Evolutionary conservation across 2,113 vertebrate species (phyloP), one percentile per base, ranked within the genome.

Genomic region (Oenanthe melanoleuca): DNA sequence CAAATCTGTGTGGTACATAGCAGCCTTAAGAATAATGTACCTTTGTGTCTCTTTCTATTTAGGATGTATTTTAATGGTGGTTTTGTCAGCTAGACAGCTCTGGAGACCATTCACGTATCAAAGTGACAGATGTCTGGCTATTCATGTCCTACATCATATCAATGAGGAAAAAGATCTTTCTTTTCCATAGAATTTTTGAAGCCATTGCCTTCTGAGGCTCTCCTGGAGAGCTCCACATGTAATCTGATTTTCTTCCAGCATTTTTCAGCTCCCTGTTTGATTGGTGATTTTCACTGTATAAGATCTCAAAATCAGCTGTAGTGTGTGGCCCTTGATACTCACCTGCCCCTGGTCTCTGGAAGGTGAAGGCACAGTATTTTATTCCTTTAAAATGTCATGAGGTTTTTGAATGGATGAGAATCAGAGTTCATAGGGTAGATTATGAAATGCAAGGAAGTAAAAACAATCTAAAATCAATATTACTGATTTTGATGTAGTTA

Each of bases 21-120:
- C 60, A 91, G 57, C 34, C 63, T 56, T 52, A 47, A 84, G 66
- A 81, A 61, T 81, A 85, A 91, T 79, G 69, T 56, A 15, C 73
- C 49, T 28, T 81, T 74, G 45, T 78, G 73, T 45, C 65, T 89
- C 50, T 91, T 87, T 78, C 87, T 93, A 61, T 92, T 89, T 91
- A 65, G 80, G 60, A 86, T 63, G 29, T 86, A 65, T 85, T 94
- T 91, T 80, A 93, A 67, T 82, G 61, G 11, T 72, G 29, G n/a
- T 61, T 95, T 95, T 95, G 89, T 93, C 78, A 92, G 70, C 63
- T 38, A 67, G 91, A 53, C 83, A 67, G 83, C 71, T 86, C 65
- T 67, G 80, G 83, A 84, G 69, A 75, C 69, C 25, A 1, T 16
- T 49, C 69, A 33, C 45, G 20, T 69, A 84, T 89, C 93, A 91